Percentiles rank a stretch among this genome's conserved stretches.
phyloP scores from a whole-genome alignment of 2,113 vertebrate species.

The Heterocephalus glaber region DNA sequence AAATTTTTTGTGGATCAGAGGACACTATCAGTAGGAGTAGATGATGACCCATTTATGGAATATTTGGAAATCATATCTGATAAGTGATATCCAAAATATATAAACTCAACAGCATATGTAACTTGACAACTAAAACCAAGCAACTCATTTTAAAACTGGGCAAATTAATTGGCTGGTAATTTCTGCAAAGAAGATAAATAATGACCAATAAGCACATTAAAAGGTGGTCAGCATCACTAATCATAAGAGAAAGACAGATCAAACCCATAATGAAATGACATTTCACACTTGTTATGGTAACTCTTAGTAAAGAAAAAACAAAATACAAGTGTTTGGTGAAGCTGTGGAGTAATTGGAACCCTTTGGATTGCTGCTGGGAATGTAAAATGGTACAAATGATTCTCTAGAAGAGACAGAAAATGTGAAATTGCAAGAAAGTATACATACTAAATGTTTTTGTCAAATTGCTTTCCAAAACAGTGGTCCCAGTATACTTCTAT shows the following conservation, averaged over 20 bases:
- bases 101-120: not conserved
- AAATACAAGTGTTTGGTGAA: not conserved
- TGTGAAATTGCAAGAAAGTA: conserved; percentile 23
- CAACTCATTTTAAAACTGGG: not conserved
- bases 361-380: not conserved
- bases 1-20: not conserved
- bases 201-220: not conserved
- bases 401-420: conserved; percentile 12
- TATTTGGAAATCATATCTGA: not conserved
- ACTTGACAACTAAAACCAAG: not conserved
- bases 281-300: not conserved
- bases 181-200: not conserved
- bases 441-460: conserved; percentile 18
- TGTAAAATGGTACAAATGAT: not conserved
- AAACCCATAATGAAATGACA: not conserved
- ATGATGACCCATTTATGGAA: not conserved
- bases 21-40: not conserved
- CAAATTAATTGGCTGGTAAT: not conserved
- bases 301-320: not conserved
- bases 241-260: not conserved
- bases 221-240: not conserved
- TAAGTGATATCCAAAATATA: not conserved
- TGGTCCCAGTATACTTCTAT: not conserved
- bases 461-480: conserved; percentile 25
- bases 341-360: not conserved